Conservation (phyloP, 2,888 invertebrate species). For the Cantharis rufa region DNA sequence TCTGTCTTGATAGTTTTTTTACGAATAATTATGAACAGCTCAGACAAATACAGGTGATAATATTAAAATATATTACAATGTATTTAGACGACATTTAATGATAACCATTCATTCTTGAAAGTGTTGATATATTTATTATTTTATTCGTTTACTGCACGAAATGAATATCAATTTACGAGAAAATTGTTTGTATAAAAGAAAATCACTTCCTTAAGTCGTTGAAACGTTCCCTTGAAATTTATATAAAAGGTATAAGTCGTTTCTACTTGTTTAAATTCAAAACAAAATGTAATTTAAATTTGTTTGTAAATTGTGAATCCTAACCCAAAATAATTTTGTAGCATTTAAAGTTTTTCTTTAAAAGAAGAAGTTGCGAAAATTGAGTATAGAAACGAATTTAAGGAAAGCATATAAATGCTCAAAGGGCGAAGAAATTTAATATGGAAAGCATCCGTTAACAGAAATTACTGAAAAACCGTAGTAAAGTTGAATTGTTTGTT, state of each 20-base stretch:
- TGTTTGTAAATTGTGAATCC: not conserved
- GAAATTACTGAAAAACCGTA: constrained; percentile 10
- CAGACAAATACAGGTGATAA: too few relatives aligned
- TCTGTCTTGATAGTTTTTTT: too few relatives aligned
- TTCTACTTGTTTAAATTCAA: constrained; percentile 1
- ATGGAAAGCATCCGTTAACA: not conserved
- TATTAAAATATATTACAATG: too few relatives aligned
- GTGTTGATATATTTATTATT: not conserved
- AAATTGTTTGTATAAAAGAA: not conserved
- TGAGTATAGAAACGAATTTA: not conserved
- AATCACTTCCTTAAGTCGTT: not conserved
- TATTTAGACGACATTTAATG: not conserved
- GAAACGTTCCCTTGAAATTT: not conserved
- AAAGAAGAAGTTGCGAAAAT: not conserved
- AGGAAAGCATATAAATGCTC: not conserved
- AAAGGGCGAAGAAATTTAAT: not conserved
- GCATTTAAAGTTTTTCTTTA: constrained; percentile 3
- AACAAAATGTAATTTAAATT: constrained; percentile 6
- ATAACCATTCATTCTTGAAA: not conserved
- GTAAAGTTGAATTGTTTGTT: not conserved
- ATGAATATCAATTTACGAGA: not conserved
- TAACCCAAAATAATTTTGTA: not conserved
- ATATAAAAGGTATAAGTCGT: not conserved
- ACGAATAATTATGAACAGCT: too few relatives aligned
- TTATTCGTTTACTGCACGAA: not conserved